phyloP scores from a whole-genome alignment of 2,797 vertebrate genomes.

The Tapera naevia region DNA sequence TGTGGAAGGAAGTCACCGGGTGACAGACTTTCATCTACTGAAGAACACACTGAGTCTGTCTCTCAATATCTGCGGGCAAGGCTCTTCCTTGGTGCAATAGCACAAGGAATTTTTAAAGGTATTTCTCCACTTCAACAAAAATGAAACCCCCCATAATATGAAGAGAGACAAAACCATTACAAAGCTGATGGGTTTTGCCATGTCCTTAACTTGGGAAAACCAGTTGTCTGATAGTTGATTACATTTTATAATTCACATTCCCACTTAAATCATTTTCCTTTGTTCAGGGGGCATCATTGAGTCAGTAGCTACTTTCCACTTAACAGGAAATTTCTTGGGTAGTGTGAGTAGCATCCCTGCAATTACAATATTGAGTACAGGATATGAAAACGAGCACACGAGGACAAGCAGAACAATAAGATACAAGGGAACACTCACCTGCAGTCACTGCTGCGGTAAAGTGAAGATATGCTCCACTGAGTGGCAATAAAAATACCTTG shows the following conservation, averaged over 20 bases:
- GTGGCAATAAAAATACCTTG: neutral
- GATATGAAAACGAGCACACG: neutral
- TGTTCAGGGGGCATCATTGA: neutral
- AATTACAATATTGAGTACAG: neutral
- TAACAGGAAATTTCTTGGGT: neutral
- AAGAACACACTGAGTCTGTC: neutral
- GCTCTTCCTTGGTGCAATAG: no score
- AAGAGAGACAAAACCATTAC: neutral
- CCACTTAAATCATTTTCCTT: neutral
- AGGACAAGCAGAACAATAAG: neutral
- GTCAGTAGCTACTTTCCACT: neutral
- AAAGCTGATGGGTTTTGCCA: slow-evolving; percentile 22
- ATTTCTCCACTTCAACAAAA: no score
- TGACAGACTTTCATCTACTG: slow-evolving; percentile 35
- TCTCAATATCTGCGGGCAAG: neutral
- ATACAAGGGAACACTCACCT: neutral
- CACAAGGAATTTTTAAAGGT: no score
- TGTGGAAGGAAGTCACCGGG: neutral
- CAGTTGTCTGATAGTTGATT: slow-evolving; percentile 8
- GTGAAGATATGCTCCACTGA: neutral
- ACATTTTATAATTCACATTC: slow-evolving; percentile 29
- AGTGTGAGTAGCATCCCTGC: neutral
- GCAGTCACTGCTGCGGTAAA: neutral
- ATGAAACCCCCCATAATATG: no score
- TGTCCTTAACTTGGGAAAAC: slow-evolving; percentile 35